Conservation (phyloP, 2,888 invertebrate species). For the Furcula furcula region DNA sequence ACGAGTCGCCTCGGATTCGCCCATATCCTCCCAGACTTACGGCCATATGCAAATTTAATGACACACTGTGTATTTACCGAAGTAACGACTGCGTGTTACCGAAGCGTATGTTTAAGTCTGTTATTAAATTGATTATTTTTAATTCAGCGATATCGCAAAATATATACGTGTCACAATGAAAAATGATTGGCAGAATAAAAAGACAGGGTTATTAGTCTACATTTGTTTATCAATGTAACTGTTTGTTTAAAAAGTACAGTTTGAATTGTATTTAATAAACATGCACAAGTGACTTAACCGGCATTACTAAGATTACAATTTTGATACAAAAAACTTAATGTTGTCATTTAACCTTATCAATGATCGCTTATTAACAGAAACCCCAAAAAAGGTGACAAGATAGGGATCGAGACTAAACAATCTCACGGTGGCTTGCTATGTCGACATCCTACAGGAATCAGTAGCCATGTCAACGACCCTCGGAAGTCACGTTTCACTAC, state of each 20-base stretch:
- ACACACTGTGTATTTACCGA: slow-evolving; percentile 56
- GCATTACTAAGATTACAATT: slow-evolving; percentile 19
- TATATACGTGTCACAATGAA: slow-evolving; percentile 13
- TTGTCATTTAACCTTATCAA: slow-evolving; percentile 33
- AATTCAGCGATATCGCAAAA: slow-evolving; percentile 2
- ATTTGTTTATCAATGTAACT: not conserved
- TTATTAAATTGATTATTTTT: slow-evolving; percentile 21
- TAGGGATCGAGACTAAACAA: slow-evolving; percentile 55
- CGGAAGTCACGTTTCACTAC: slow-evolving; percentile 60
- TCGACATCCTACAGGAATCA: slow-evolving; percentile 57
- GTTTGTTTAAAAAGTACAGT: too few species aligned
- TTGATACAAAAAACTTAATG: slow-evolving; percentile 26
- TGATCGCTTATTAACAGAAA: slow-evolving; percentile 39
- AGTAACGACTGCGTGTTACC: slow-evolving; percentile 41
- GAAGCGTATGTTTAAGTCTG: slow-evolving; percentile 35
- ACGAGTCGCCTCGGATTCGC: slow-evolving; percentile 42
- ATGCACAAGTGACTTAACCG: too few species aligned
- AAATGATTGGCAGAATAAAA: not conserved
- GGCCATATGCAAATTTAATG: slow-evolving; percentile 64
- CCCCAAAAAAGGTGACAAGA: slow-evolving; percentile 50
- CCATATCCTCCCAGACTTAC: slow-evolving; percentile 56
- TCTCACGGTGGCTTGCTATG: slow-evolving; percentile 50
- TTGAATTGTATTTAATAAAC: not conserved
- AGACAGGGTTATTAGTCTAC: not conserved
- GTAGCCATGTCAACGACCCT: slow-evolving; percentile 63